These are phyloP conservation scores for Poeciliopsis retropinna DNA, from an alignment of 2,113 vertebrate genomes.

Conservation along the genomic window DNA sequence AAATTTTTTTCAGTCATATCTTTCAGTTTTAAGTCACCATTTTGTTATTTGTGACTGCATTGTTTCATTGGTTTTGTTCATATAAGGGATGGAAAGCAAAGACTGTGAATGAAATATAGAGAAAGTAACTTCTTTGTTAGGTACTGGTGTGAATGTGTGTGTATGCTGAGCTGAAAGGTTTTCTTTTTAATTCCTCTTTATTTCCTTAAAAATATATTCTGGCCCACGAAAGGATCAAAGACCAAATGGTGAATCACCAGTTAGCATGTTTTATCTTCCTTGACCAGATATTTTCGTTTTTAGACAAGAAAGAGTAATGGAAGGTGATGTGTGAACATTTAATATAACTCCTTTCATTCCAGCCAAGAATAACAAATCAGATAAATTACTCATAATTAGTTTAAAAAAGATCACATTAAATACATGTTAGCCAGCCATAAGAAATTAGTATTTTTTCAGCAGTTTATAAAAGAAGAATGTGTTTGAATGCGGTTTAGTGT, in stretches of 20 bases:
- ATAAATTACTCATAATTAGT: background rate
- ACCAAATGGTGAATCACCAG: background rate
- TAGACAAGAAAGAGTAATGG: background rate
- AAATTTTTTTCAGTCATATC: background rate
- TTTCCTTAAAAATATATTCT: no score
- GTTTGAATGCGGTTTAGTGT: background rate
- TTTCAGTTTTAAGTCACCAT: conserved; percentile 3
- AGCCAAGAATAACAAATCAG: background rate
- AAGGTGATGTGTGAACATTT: background rate
- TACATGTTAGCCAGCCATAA: background rate
- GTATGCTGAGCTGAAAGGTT: background rate
- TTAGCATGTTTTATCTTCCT: background rate
- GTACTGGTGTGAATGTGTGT: background rate
- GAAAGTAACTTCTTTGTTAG: background rate
- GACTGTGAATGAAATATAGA: background rate
- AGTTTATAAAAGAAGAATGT: background rate
- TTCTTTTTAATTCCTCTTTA: background rate
- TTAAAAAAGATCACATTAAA: background rate
- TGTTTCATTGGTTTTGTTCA: conserved; percentile 10
- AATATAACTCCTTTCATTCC: background rate
- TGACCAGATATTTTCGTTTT: background rate
- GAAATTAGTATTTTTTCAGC: background rate
- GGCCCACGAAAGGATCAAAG: background rate
- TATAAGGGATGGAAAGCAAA: background rate
- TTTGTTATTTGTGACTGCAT: background rate